Base-by-base conservation (phyloP, 2,888 invertebrate genomes). In the Osedax frankpressi region DNA sequence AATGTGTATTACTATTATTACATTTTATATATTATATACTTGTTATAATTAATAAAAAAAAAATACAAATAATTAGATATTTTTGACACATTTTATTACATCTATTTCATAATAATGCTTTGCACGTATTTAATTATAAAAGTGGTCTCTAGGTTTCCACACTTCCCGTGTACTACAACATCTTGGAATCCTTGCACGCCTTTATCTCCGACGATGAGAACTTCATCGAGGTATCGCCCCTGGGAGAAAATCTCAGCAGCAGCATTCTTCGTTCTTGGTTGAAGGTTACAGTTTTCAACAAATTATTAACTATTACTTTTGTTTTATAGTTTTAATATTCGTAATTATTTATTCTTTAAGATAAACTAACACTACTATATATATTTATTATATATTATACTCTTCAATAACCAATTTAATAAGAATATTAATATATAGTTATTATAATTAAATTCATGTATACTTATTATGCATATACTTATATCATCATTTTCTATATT, bases 221-320 rank as follows among this genome's bases (percentile, higher is more conserved):
- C 63, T 81, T 79, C 70, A 79, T 81, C 2, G 75, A 81, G 70
- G 79, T 83, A 11, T 76, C 82, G 59, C 82, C 84, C 2, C 85
- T 97, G 1, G 96, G 95, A 0, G 92, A 94, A 84, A 73, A 94
- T 73, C 86, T 97, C 29, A 95, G 95, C 0, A 92, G 92, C 89
- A 91, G 92, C 81, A 94, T 97, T 6, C 89, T 94, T 75, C 90
- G 89, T 75, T 82, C 83, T 69, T 97, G 96, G 97, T 92, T 97
- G 90, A 73, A 65, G 70, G 70, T 70, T 70, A 28, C 27, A 14
- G 28, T 89, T 90, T 77, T 90, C 91, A 3, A 92, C 91, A 0
- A 91, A 91, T 74, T 87, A 94, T 19, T 94, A 75, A 19, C 2
- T 44, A 63, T 14, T 14, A 19, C 19, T 59, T 19, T 14, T 59